Evolutionary conservation across 2,888 invertebrate species (phyloP).

Genomic region (Pyralis farinalis): DNA sequence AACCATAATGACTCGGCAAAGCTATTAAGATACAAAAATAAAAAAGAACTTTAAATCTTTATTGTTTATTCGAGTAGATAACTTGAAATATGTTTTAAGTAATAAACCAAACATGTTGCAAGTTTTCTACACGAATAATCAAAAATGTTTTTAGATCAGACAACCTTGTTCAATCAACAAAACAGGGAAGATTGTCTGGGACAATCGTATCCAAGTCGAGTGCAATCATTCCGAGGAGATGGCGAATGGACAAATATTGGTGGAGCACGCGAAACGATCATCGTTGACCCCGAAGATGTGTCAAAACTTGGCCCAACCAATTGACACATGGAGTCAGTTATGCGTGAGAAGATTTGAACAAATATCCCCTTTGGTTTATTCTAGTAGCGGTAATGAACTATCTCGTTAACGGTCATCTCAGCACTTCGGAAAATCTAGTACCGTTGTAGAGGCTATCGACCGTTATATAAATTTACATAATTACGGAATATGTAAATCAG

Average conservation of each 20-base stretch:
- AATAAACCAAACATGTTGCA: too few relatives aligned
- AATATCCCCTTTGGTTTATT: constrained; percentile 68
- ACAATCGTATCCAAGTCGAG: constrained; percentile 37
- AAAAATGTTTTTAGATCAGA: too few relatives aligned
- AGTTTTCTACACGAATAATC: too few relatives aligned
- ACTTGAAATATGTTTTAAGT: too few relatives aligned
- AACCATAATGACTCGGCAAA: too few relatives aligned
- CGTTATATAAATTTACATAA: constrained; percentile 54
- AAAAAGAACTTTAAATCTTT: too few relatives aligned
- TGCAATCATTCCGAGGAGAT: constrained; percentile 39
- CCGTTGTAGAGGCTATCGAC: constrained; percentile 54
- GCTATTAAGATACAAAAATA: too few relatives aligned
- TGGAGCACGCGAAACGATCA: constrained; percentile 55
- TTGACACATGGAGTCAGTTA: constrained; percentile 60
- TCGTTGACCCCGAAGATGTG: constrained; percentile 68
- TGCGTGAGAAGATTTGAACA: constrained; percentile 78
- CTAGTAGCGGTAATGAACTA: constrained; percentile 74
- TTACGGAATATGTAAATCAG: constrained; percentile 30
- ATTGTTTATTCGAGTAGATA: too few relatives aligned
- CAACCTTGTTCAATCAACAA: too few relatives aligned
- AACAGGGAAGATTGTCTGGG: constrained; percentile 27
- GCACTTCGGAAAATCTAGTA: constrained; percentile 58
- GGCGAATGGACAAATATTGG: constrained; percentile 58
- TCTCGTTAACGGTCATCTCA: constrained; percentile 69
- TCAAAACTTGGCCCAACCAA: constrained; percentile 62